A percentile compares a stretch with the other conserved stretches of the same genome.
Evolutionary conservation across 2,113 vertebrate species (phyloP).

Genomic region (Typhlomys cinereus): DNA sequence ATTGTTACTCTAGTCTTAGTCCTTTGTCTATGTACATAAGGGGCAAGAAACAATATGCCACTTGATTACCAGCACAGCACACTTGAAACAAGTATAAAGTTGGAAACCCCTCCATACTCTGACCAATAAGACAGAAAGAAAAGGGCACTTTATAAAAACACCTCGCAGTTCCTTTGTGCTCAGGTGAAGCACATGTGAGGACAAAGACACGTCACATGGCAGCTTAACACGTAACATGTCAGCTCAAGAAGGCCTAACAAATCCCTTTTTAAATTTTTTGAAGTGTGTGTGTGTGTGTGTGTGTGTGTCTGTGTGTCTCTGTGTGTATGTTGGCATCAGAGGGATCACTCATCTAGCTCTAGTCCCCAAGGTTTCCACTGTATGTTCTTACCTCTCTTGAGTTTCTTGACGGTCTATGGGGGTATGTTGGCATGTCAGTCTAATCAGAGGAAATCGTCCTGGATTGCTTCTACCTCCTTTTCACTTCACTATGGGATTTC

Average conservation of each 20-base stretch:
- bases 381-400: no score
- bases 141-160: slow-evolving; percentile 71
- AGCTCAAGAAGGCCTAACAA: not conserved
- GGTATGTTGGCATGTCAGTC: no score
- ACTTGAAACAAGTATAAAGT: slow-evolving; percentile 54
- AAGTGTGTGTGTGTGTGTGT: no score
- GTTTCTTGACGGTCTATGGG: no score
- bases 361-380: no score
- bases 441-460: no score
- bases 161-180: slow-evolving; percentile 72
- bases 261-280: not conserved
- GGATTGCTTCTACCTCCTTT: no score
- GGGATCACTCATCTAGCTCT: no score
- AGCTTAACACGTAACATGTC: not conserved
- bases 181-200: not conserved
- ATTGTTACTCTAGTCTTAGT: slow-evolving; percentile 68
- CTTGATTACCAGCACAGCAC: slow-evolving; percentile 72
- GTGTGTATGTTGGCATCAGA: no score
- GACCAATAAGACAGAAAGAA: slow-evolving; percentile 58
- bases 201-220: slow-evolving; percentile 9
- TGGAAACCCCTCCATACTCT: slow-evolving; percentile 73
- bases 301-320: no score
- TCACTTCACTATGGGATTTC: no score
- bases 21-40: slow-evolving; percentile 24
- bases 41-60: slow-evolving; percentile 73